A percentile compares a stretch with the other conserved stretches of the same genome.
These are phyloP conservation scores for Rhabdomys dilectus DNA, from an alignment of 2,113 vertebrate species.

Conservation along the genomic window DNA sequence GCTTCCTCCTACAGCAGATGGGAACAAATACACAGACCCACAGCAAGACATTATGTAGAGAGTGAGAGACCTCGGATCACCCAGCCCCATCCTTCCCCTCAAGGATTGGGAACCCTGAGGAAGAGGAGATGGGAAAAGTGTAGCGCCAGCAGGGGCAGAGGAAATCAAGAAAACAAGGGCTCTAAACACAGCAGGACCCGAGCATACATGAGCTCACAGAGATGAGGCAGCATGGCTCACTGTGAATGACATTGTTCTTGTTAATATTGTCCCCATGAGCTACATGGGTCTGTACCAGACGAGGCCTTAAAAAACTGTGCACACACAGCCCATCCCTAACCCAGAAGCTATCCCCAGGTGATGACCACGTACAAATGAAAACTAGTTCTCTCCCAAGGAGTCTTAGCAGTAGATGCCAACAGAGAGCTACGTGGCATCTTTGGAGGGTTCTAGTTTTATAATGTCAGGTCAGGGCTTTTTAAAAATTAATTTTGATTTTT, in stretches of 20 bases:
- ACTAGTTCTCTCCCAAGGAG: background rate
- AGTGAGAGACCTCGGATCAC: background rate
- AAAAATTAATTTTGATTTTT: background rate
- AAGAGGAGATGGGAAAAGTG: background rate
- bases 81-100: background rate
- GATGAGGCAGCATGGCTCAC: background rate
- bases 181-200: background rate
- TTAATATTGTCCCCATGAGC: background rate
- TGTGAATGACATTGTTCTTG: too few relatives aligned
- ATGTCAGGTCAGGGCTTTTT: background rate
- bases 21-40: background rate
- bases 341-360: background rate
- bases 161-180: background rate
- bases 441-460: background rate
- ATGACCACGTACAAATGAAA: background rate
- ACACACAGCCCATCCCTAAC: background rate
- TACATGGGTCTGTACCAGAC: background rate
- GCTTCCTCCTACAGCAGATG: background rate
- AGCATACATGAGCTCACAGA: background rate
- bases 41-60: background rate
- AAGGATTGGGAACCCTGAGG: background rate
- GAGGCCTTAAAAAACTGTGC: background rate
- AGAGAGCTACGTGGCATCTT: background rate
- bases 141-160: background rate
- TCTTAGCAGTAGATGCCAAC: background rate